These are phyloP conservation scores for Patiria miniata DNA, from an alignment of 35 echinoderm and acorn worm species.

Conservation along the genomic window DNA sequence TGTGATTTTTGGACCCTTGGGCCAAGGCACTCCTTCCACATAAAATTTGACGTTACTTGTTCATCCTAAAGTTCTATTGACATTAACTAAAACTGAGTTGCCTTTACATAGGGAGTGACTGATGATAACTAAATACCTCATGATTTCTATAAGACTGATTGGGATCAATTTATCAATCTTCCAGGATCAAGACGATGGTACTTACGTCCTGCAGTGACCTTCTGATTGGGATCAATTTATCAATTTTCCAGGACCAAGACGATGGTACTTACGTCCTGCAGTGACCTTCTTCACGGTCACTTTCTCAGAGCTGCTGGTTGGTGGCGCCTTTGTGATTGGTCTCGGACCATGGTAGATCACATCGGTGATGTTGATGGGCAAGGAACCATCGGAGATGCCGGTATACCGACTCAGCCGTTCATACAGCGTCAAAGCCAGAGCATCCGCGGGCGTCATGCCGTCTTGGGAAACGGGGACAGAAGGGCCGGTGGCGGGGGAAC, in stretches of 20 bases:
- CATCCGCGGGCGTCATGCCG: background rate
- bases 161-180: too few relatives aligned
- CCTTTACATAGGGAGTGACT: too few relatives aligned
- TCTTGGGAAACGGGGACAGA: background rate
- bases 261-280: background rate
- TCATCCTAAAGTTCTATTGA: too few relatives aligned
- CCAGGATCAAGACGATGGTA: too few relatives aligned
- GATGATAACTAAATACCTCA: too few relatives aligned
- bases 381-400: background rate
- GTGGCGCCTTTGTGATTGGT: background rate
- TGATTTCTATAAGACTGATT: too few relatives aligned
- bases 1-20: too few relatives aligned
- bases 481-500: background rate
- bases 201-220: background rate
- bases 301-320: background rate
- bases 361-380: slow-evolving; percentile 1
- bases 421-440: background rate
- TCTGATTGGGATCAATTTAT: too few relatives aligned
- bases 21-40: too few relatives aligned
- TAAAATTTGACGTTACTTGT: too few relatives aligned
- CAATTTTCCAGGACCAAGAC: too few relatives aligned
- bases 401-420: background rate
- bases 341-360: background rate
- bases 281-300: background rate
- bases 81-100: too few relatives aligned